A percentile compares a stretch with the other conserved stretches of the same genome.
Evolutionary conservation across 2,797 vertebrate genomes (phyloP).

Genomic region (Fringilla coelebs): DNA sequence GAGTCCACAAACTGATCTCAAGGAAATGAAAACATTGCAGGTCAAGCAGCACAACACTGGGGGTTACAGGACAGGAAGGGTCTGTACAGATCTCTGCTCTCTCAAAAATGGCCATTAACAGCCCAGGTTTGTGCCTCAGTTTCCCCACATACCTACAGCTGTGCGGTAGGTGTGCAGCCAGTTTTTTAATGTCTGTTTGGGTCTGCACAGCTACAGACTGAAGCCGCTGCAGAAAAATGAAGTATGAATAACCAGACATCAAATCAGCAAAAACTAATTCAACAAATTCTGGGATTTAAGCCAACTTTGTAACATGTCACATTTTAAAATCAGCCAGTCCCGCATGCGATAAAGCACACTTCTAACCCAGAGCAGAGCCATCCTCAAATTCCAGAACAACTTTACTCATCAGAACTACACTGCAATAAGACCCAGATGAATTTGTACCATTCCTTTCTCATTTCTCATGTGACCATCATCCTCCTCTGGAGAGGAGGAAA

Average conservation of each 20-base stretch:
- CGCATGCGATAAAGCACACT: neutral
- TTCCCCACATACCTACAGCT: too few species aligned
- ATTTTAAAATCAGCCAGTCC: neutral
- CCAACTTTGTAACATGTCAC: neutral
- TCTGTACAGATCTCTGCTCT: neutral
- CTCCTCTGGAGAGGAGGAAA: neutral
- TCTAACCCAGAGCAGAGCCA: neutral
- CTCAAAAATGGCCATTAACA: neutral
- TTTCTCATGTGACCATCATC: neutral
- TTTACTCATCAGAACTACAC: neutral
- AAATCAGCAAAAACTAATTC: neutral
- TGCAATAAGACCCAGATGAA: neutral
- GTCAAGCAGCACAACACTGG: neutral
- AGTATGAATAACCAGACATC: neutral
- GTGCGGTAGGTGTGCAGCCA: neutral
- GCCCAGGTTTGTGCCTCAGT: neutral
- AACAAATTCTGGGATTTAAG: neutral
- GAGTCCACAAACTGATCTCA: neutral
- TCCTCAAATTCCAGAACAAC: neutral
- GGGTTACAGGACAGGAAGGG: neutral
- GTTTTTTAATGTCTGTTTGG: neutral
- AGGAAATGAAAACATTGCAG: rapidly evolving
- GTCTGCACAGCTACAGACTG: neutral
- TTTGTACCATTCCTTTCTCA: neutral
- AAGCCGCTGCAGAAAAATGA: neutral